Evolutionary conservation across 2,888 invertebrate genomes (phyloP).

Genomic region (Calameuta idolon): DNA sequence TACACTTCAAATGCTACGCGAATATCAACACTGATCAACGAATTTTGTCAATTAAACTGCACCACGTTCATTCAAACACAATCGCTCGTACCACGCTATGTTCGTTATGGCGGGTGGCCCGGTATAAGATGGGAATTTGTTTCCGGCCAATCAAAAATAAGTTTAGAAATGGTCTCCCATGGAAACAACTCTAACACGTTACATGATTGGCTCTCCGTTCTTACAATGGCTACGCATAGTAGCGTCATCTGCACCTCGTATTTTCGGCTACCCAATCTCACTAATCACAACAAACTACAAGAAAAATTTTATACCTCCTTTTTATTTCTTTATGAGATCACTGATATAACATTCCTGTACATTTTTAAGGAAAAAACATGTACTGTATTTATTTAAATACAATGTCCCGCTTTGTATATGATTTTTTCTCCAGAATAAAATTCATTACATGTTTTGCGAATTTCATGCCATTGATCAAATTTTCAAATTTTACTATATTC

Average conservation of each 20-base stretch:
- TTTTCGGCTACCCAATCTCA: constrained; percentile 10
- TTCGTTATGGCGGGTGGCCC: constrained; percentile 57
- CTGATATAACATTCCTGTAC: not conserved
- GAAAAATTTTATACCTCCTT: not conserved
- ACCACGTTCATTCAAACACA: constrained; percentile 51
- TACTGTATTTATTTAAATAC: not conserved
- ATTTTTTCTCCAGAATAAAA: not conserved
- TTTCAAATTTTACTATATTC: not conserved
- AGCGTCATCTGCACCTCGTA: constrained; percentile 36
- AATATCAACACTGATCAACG: constrained; percentile 29
- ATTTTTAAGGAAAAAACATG: not conserved
- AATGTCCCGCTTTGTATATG: not conserved
- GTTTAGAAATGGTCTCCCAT: constrained; percentile 23
- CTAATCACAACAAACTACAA: not conserved
- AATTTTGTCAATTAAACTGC: constrained; percentile 24
- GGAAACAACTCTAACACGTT: constrained; percentile 23
- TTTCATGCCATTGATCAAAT: not conserved
- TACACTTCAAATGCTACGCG: constrained; percentile 12
- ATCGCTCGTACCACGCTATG: constrained; percentile 46
- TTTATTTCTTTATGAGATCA: not conserved
- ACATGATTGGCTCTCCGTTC: constrained; percentile 38
- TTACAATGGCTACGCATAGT: constrained; percentile 31
- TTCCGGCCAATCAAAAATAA: constrained; percentile 36
- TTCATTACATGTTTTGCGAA: not conserved
- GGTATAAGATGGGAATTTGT: constrained; percentile 36